These are phyloP conservation scores for Misgurnus anguillicaudatus DNA, from an alignment of 2,113 vertebrate genomes.

Conservation along the genomic window DNA sequence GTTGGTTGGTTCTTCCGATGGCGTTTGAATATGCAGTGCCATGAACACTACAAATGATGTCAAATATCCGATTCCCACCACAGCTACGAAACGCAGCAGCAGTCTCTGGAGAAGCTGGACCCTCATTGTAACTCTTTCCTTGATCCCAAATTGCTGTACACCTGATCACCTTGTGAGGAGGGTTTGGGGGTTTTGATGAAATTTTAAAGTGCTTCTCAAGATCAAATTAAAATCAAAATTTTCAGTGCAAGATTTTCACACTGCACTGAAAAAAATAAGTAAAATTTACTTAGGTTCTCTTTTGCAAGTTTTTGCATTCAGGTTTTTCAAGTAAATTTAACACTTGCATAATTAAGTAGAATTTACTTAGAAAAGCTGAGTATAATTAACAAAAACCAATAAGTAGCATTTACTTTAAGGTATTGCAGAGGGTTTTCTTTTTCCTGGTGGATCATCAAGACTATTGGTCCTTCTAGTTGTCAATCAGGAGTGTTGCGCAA, in stretches of 20 bases:
- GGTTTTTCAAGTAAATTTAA: no score
- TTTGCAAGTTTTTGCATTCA: no score
- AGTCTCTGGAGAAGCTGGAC: conserved; percentile 36
- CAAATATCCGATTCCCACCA: conserved; percentile 41
- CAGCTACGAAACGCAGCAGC: conserved; percentile 45
- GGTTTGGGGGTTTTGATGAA: conserved; percentile 5
- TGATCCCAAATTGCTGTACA: neutral
- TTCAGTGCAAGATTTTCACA: neutral
- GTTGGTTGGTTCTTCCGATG: neutral
- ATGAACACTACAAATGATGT: conserved; percentile 57
- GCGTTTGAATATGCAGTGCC: conserved; percentile 23
- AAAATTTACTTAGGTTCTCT: no score
- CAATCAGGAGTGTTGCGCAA: no score
- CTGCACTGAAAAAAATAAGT: neutral
- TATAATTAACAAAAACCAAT: no score
- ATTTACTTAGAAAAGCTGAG: no score
- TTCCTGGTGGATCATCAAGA: no score
- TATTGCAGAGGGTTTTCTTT: no score
- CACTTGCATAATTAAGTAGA: no score
- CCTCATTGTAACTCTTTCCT: neutral
- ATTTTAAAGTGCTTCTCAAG: neutral
- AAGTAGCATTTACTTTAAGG: no score
- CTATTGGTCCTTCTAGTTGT: no score
- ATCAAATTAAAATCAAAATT: neutral
- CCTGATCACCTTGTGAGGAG: conserved; percentile 22